phyloP scores from a whole-genome alignment of 2,888 invertebrate genomes.

The Trichogramma evanescens region DNA sequence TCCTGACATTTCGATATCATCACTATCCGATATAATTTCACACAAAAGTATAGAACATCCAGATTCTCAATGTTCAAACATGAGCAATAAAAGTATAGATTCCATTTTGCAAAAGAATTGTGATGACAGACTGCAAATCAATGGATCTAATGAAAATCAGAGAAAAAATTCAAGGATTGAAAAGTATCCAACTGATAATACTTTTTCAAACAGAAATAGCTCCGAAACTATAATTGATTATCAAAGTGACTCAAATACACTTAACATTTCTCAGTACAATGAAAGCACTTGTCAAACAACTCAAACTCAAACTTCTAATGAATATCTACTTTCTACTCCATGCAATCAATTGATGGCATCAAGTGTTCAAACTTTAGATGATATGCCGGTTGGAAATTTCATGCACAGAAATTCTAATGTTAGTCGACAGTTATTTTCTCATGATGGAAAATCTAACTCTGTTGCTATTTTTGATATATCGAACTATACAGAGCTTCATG shows the following conservation, averaged over 20 bases:
- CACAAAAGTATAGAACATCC: conserved; percentile 22
- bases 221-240: conserved; percentile 8
- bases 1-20: conserved; percentile 31
- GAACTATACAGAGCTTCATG: conserved; percentile 36
- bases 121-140: conserved; percentile 9
- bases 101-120: background rate
- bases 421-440: conserved; percentile 38
- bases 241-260: conserved; percentile 8
- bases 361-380: conserved; percentile 18
- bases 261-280: conserved; percentile 4
- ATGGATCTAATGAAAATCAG: conserved; percentile 16
- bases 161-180: conserved; percentile 8
- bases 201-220: conserved; percentile 20
- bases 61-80: conserved; percentile 6
- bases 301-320: background rate
- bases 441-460: conserved; percentile 31
- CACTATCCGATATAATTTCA: conserved; percentile 14
- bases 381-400: conserved; percentile 20
- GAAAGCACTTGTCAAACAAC: conserved; percentile 8
- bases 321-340: no score
- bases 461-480: conserved; percentile 32
- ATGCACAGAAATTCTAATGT: conserved; percentile 28
- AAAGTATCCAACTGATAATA: conserved; percentile 23
- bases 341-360: conserved; percentile 2
- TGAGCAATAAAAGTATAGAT: background rate